Base-by-base conservation (phyloP, 2,113 vertebrate genomes). In the Chlamydotis undulata region DNA sequence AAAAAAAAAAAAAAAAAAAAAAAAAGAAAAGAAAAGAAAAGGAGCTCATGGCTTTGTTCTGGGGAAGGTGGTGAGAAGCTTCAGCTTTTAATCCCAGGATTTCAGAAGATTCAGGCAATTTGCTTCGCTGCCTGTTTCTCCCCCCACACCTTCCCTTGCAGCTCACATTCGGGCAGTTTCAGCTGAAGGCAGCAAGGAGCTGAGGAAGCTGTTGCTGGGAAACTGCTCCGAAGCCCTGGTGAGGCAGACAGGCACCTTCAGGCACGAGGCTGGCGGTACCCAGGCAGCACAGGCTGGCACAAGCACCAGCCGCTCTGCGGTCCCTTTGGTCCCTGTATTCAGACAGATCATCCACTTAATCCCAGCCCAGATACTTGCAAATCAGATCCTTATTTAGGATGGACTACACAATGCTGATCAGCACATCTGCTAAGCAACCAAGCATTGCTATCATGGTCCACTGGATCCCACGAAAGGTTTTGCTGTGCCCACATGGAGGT, bases 201-300 rank as follows among this genome's bases (percentile, higher is more conserved):
- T 29, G 68, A 86, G 74, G 88, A 89, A 89, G 52, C 79, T 91
- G 95, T 91, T 96, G 96, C 96, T 92, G 96, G 96, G 92, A 96
- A 91, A 91, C 96, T 94, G 90, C 2, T 96, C 53, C 11, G 31
- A 68, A 86, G 37, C 43, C 88, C 65, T 41, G 73, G 47, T 63
- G 60, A 11, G 61, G 60, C 2, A 0, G 41, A 16, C 14, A 87
- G 76, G 79, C 83, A 81, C 64, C 64, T 29, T 6, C 19, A 70
- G 18, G 61, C 75, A 41, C 33, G 4, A 70, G 39, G 53, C 75
- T 85, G 83, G 4, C 0, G 0, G 56, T 18, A 67, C 49, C 74
- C 26, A 3, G 13, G 64, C 53, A 71, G 74, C 63, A 25, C 45
- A 12, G 56, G 63, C 25, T 57, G 64, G 22, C 41, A 23, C 4